Conservation (phyloP, 2,797 vertebrate species). For the Sebastes vulpes region DNA sequence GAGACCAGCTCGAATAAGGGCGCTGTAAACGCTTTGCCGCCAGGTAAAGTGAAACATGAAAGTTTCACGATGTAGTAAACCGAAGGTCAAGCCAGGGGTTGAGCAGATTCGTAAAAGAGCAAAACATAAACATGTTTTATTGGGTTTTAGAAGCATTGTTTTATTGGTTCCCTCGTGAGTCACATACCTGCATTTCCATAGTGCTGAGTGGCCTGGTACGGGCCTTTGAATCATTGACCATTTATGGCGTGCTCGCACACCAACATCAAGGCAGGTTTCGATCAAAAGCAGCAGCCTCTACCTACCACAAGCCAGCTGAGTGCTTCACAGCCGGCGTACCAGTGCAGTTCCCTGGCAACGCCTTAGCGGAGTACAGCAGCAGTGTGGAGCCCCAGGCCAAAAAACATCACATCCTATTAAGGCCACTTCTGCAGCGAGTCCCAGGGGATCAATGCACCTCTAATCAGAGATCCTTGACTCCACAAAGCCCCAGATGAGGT, state of each 20-base stretch:
- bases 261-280: slow-evolving; percentile 30
- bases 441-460: slow-evolving; percentile 70
- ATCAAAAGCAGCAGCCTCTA: slow-evolving; percentile 73
- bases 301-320: slow-evolving; percentile 69
- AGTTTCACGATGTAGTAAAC: slow-evolving; percentile 48
- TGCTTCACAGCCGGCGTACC: slow-evolving; percentile 62
- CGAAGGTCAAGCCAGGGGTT: slow-evolving; percentile 45
- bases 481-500: slow-evolving; percentile 57
- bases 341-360: slow-evolving; percentile 81
- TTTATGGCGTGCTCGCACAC: slow-evolving; percentile 74
- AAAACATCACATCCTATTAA: slow-evolving; percentile 83
- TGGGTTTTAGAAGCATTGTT: slow-evolving; percentile 54
- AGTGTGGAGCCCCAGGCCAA: slow-evolving; percentile 64
- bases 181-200: slow-evolving; percentile 70
- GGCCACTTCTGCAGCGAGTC: slow-evolving; percentile 74
- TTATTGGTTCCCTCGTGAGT: slow-evolving; percentile 61
- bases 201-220: slow-evolving; percentile 51
- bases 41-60: slow-evolving; percentile 46
- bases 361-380: slow-evolving; percentile 54
- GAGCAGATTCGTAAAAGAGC: slow-evolving; percentile 25
- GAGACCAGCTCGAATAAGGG: not conserved
- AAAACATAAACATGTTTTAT: slow-evolving; percentile 58
- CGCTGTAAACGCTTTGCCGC: slow-evolving; percentile 15
- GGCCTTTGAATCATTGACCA: slow-evolving; percentile 78
- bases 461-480: slow-evolving; percentile 72